Evolutionary conservation across 92 coral and sea anemone species (phyloP).

Genomic region (Phymanthus crucifer): DNA sequence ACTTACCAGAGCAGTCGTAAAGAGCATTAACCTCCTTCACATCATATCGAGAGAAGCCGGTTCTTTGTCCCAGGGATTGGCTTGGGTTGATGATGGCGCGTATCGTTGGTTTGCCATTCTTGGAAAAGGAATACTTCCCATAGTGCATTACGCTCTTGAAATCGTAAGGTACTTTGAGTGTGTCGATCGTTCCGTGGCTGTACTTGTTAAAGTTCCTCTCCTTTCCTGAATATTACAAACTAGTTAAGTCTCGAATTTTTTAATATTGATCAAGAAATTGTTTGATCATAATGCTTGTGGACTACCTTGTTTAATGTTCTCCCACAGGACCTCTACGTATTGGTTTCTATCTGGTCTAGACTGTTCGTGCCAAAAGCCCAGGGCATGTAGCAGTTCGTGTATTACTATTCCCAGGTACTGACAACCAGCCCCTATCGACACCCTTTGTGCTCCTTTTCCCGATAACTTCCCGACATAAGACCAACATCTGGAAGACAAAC

Average conservation of each 20-base stretch:
- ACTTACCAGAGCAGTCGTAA: constrained; percentile 79
- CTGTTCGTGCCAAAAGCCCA: constrained; percentile 96
- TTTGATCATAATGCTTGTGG: neutral
- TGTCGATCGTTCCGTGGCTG: constrained; percentile 60
- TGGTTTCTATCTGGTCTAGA: constrained; percentile 77
- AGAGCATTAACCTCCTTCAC: constrained; percentile 73
- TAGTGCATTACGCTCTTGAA: constrained; percentile 88
- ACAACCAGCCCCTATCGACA: constrained; percentile 75
- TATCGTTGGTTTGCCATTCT: constrained; percentile 70
- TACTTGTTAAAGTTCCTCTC: constrained; percentile 78
- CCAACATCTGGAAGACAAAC: constrained; percentile 67
- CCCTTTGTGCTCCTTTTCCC: constrained; percentile 51
- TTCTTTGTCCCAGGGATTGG: constrained; percentile 67
- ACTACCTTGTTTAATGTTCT: constrained; percentile 79
- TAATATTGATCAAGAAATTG: neutral
- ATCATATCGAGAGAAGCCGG: constrained; percentile 64
- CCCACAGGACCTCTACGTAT: constrained; percentile 82
- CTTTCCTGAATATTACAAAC: constrained; percentile 29
- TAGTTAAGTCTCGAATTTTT: neutral
- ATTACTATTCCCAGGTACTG: constrained; percentile 58
- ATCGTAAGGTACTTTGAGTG: constrained; percentile 71
- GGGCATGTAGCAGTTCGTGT: constrained; percentile 82
- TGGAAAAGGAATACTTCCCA: constrained; percentile 66
- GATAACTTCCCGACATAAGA: constrained; percentile 72
- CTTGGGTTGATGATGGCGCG: constrained; percentile 50